A percentile compares a stretch with the other conserved stretches of the same genome.
Evolutionary conservation across 2,888 invertebrate species (phyloP).

Genomic region (Eilema sororculum): DNA sequence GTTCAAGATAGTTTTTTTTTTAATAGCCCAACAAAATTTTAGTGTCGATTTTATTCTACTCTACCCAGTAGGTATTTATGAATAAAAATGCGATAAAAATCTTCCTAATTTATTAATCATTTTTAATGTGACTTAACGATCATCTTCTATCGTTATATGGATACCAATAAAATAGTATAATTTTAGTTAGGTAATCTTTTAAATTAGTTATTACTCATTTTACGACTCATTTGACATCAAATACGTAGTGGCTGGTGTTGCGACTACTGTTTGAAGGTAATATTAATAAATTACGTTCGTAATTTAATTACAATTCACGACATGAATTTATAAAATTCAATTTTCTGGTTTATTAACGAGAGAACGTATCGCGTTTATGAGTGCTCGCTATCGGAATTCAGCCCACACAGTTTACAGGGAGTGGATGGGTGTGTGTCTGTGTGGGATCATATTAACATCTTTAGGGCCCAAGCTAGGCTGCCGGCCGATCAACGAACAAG

Average conservation of each 20-base stretch:
- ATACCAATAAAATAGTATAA: constrained; percentile 22
- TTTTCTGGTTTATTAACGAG: constrained; percentile 37
- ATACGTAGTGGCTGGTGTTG: constrained; percentile 19
- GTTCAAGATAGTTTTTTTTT: too few relatives aligned
- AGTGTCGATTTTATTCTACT: neutral
- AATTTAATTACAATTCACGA: constrained; percentile 47
- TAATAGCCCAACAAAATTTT: neutral
- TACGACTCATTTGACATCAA: constrained; percentile 21
- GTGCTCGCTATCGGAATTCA: constrained; percentile 18
- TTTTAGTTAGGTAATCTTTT: constrained; percentile 36
- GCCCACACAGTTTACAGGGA: constrained; percentile 30
- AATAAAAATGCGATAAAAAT: neutral
- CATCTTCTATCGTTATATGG: constrained; percentile 18
- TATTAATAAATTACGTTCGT: constrained; percentile 43
- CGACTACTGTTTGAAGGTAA: constrained; percentile 31
- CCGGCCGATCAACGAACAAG: too few relatives aligned
- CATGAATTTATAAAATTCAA: constrained; percentile 43
- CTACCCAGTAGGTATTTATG: neutral
- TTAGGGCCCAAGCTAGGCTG: too few relatives aligned
- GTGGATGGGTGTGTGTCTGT: neutral
- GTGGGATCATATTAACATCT: neutral
- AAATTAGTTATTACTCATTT: constrained; percentile 25
- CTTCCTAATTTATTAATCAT: neutral
- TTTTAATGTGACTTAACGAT: constrained; percentile 12
- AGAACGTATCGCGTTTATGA: constrained; percentile 29